Conservation (phyloP, 2,113 vertebrate species). For the Aptenodytes patagonicus region DNA sequence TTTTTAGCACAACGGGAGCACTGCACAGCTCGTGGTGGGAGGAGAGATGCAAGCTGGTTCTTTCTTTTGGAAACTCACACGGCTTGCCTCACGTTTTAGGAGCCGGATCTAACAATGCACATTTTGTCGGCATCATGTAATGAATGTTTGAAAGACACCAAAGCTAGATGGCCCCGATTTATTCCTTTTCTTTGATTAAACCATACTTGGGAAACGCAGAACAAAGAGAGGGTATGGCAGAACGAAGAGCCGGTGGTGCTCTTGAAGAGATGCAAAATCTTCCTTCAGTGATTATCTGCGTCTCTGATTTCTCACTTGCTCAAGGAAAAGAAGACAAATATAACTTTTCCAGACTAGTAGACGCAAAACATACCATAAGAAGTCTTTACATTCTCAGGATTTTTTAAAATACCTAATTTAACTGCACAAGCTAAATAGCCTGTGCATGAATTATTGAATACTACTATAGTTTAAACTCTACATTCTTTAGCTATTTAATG, state of each 20-base stretch:
- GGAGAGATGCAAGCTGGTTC: background rate
- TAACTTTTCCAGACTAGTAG: background rate
- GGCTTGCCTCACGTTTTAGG: background rate
- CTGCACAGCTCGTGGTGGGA: background rate
- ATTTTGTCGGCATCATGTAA: background rate
- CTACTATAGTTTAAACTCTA: background rate
- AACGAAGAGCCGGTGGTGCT: background rate
- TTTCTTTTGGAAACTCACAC: background rate
- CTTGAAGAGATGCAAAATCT: background rate
- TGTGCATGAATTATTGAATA: background rate
- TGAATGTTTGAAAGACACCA: background rate
- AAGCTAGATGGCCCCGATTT: background rate
- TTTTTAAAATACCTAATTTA: background rate
- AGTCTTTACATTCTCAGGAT: background rate
- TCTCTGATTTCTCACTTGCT: background rate
- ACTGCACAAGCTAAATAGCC: background rate
- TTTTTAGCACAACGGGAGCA: background rate
- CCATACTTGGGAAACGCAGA: background rate
- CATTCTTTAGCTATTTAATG: background rate
- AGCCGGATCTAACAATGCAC: background rate
- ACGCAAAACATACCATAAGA: background rate
- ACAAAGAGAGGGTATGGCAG: background rate
- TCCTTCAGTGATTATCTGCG: background rate
- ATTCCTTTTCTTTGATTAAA: constrained; percentile 28
- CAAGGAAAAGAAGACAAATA: background rate